Base-by-base conservation (phyloP, 1,140 invertebrate species). In the Helicoverpa armigera region DNA sequence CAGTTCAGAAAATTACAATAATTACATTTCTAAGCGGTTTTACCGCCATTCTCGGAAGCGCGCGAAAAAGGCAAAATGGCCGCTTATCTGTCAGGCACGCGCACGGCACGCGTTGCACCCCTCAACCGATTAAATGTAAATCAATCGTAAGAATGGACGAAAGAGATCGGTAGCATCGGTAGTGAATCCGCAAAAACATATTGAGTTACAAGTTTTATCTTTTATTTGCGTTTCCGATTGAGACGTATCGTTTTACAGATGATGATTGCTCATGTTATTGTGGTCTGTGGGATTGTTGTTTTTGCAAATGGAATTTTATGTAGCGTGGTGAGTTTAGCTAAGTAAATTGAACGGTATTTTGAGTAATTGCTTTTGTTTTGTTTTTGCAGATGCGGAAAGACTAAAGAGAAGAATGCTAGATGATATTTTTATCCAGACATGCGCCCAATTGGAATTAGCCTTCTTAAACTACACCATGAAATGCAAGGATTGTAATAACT, bases 191-290 rank as follows among this genome's bases (percentile, higher is more conserved):
- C 85, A 92, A 91, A 87, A 91, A 92, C 90, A 90, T 91, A 94
- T 94, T 90, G 87, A 90, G 87, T 94, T 94, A 92, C 91, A 90
- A 87, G 89, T 58, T 82, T 90, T 91, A 90, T 91, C 90, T 92
- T 91, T 88, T 94, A 93, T 94, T 94, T 93, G 88, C 91, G 61
- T 94, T 94, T 92, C 89, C 85, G 89, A 94, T 93, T 94, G 90
- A 87, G 89, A 29, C 82, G 85, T 94, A 94, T 94, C 89, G 67
- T 63, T 92, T 94, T 94, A 93, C 92, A 69, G 77, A 12, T 79
- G 80, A 51, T 81, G 82, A 84, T 87, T 83, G 85, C 58, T 29
- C 79, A 86, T 90, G 87, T 90, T 92, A 90, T 93, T 92, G 87
- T n/a, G 53, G 50, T 61, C 80, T 84, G 54, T 54, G 67, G 56